These are phyloP conservation scores for Metellina segmentata DNA, from an alignment of 2,888 invertebrate species.

Conservation along the genomic window DNA sequence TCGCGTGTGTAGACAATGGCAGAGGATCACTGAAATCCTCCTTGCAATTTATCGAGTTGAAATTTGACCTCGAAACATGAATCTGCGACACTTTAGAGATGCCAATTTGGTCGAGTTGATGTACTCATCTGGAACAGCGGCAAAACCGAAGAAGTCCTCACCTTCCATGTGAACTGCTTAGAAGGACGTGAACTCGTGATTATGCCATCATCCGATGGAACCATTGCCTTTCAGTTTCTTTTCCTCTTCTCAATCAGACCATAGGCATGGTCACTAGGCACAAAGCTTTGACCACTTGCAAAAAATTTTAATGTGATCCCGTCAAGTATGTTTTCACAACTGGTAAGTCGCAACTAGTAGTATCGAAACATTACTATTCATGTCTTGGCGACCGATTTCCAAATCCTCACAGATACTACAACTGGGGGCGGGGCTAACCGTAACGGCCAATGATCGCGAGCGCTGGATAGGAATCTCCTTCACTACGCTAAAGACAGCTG, in stretches of 20 bases:
- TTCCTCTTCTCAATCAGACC: background rate
- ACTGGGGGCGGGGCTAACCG: no score
- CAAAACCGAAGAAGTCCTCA: background rate
- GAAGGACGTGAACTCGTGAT: background rate
- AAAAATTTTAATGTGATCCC: background rate
- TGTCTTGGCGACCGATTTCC: no score
- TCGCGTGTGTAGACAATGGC: no score
- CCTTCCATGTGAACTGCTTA: background rate
- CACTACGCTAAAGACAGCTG: no score
- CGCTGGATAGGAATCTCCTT: no score
- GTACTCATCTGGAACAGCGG: background rate
- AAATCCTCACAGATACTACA: no score
- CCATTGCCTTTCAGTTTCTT: background rate
- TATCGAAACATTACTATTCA: background rate
- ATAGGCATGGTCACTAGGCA: background rate
- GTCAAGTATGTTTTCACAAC: background rate
- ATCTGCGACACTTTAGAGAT: background rate
- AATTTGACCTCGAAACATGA: no score
- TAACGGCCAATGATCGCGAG: no score
- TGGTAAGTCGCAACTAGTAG: background rate
- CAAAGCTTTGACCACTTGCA: background rate
- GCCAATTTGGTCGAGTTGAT: background rate
- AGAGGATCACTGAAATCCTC: no score
- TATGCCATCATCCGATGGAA: background rate
- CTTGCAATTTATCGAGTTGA: no score